Conservation (phyloP, 2,113 vertebrate genomes). For the Vicugna pacos region DNA sequence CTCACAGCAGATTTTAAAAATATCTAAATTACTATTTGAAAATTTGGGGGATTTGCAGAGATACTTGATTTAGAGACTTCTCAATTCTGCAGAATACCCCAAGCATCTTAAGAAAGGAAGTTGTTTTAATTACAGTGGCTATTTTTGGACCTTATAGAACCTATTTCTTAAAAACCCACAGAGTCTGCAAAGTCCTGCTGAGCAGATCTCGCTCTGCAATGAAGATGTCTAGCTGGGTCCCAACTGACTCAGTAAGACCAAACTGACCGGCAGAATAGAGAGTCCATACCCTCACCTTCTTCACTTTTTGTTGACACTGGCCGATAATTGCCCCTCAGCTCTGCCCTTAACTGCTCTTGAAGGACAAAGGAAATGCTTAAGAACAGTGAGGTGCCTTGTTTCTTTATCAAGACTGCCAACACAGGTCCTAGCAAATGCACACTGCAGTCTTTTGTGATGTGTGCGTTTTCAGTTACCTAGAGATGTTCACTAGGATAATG, state of each 20-base stretch:
- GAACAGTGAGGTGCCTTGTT: background rate
- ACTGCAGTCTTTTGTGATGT: background rate
- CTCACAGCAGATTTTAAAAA: constrained; percentile 7
- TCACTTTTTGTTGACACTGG: background rate
- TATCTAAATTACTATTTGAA: constrained; percentile 18
- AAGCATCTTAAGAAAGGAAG: constrained; percentile 74
- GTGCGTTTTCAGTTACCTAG: background rate
- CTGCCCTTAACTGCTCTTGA: background rate
- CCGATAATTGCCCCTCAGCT: background rate
- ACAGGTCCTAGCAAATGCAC: background rate
- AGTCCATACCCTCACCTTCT: background rate
- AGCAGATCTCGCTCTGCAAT: constrained; percentile 60
- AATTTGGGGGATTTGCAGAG: constrained; percentile 53
- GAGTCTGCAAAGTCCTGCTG: constrained; percentile 76
- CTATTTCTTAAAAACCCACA: constrained; percentile 70
- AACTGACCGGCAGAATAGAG: constrained; percentile 52
- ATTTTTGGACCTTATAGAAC: constrained; percentile 70
- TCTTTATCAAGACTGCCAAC: background rate
- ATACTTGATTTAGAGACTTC: constrained; percentile 70
- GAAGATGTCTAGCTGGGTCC: constrained; percentile 43
- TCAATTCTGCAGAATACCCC: constrained; percentile 74
- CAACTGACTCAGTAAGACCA: background rate
- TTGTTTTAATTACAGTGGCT: constrained; percentile 78
- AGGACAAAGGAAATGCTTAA: background rate
- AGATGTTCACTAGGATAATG: background rate